A percentile compares a stretch with the other conserved stretches of the same genome.
These are phyloP conservation scores for Cariama cristata DNA, from an alignment of 2,113 vertebrate genomes.

Conservation along the genomic window DNA sequence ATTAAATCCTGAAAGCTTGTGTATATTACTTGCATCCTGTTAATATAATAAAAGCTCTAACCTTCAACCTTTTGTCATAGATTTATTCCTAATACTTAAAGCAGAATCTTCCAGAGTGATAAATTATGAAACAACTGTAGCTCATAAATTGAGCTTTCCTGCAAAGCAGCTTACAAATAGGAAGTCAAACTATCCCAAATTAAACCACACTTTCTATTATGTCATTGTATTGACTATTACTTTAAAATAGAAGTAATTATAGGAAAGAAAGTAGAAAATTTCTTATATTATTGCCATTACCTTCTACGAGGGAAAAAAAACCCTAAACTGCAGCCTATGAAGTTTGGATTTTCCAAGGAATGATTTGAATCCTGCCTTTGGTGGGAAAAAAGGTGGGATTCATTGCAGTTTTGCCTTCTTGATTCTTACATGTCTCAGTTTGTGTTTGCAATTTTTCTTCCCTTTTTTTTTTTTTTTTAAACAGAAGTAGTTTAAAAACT, in stretches of 20 bases:
- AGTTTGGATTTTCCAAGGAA: background rate
- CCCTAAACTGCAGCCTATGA: background rate
- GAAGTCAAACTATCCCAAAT: background rate
- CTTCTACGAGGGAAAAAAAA: background rate
- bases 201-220: background rate
- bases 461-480: background rate
- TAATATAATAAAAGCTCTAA: constrained; percentile 23
- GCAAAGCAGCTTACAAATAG: background rate
- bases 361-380: background rate
- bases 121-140: background rate
- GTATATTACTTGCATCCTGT: background rate
- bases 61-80: background rate
- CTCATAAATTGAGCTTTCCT: background rate
- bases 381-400: background rate
- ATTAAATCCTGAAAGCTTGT: background rate
- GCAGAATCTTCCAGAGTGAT: background rate
- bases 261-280: background rate
- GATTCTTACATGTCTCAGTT: background rate
- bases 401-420: background rate
- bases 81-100: background rate
- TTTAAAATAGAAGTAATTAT: constrained; percentile 22
- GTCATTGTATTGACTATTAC: background rate
- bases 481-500: background rate
- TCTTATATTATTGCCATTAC: background rate
- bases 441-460: background rate